phyloP scores from a whole-genome alignment of 2,888 invertebrate genomes.

The Chironomus tentans region DNA sequence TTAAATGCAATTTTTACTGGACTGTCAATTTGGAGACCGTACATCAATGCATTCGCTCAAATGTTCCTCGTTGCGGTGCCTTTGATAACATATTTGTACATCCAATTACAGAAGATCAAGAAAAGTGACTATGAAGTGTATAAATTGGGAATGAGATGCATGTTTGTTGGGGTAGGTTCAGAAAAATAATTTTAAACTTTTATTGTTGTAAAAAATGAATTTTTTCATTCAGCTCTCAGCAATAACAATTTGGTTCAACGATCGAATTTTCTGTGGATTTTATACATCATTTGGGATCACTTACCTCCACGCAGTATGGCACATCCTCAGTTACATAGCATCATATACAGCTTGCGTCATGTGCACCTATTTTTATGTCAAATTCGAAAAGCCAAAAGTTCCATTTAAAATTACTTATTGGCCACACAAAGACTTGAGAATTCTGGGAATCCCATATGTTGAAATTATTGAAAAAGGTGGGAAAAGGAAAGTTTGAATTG shows the following conservation, averaged over 20 bases:
- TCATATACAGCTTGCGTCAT: slow-evolving; percentile 68
- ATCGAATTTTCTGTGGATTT: slow-evolving; percentile 67
- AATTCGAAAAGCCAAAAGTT: slow-evolving; percentile 60
- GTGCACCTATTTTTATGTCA: slow-evolving; percentile 69
- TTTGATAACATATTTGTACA: slow-evolving; percentile 54
- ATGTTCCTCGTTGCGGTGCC: slow-evolving; percentile 62
- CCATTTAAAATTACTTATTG: slow-evolving; percentile 63
- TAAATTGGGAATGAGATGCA: slow-evolving; percentile 50
- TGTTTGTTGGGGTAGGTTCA: neutral
- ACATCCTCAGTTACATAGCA: slow-evolving; percentile 69
- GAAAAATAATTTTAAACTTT: neutral
- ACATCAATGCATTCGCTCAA: slow-evolving; percentile 69
- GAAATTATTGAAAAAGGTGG: slow-evolving; percentile 42
- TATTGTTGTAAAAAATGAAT: no score
- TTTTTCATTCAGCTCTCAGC: slow-evolving; percentile 43
- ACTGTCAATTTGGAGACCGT: slow-evolving; percentile 63
- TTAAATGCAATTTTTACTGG: slow-evolving; percentile 56
- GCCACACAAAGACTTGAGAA: slow-evolving; percentile 50
- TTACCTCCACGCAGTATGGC: slow-evolving; percentile 77
- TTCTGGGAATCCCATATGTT: slow-evolving; percentile 60
- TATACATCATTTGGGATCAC: slow-evolving; percentile 72
- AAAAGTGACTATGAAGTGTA: neutral
- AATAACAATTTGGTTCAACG: slow-evolving; percentile 67
- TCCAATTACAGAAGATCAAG: slow-evolving; percentile 48
- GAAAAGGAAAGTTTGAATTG: neutral